Percentiles rank a stretch among this genome's conserved stretches.
Conservation (phyloP, 2,888 invertebrate species). For the Euclidia mi region DNA sequence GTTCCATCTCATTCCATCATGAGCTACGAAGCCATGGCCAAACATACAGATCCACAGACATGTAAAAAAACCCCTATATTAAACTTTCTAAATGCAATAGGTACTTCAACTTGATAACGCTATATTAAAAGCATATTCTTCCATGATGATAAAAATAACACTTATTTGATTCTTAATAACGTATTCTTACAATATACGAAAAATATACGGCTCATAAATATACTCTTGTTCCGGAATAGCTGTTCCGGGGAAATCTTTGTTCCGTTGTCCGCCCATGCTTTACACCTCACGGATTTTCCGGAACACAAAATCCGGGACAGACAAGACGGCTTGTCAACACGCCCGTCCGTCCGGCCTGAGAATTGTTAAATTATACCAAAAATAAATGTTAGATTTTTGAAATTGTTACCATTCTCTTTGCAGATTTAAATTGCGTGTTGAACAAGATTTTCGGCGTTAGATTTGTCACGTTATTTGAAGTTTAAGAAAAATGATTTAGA, state of each 20-base stretch:
- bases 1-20: no score
- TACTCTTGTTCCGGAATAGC: conserved; percentile 7
- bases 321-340: conserved; percentile 55
- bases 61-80: no score
- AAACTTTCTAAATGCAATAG: no score
- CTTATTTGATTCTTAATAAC: no score
- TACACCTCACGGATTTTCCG: conserved; percentile 49
- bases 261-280: conserved; percentile 28
- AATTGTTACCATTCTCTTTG: conserved; percentile 34
- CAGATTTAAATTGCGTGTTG: conserved; percentile 24
- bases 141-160: no score
- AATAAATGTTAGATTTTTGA: conserved; percentile 47
- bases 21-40: no score
- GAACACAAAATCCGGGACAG: conserved; percentile 52
- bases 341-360: conserved; percentile 41
- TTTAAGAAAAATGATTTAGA: no score
- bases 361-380: conserved; percentile 55
- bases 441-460: neutral
- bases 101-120: no score
- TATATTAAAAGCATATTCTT: no score
- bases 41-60: no score
- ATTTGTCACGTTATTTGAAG: neutral
- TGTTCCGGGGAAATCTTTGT: conserved; percentile 3
- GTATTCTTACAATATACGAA: conserved; percentile 4
- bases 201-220: neutral